Conservation (phyloP, 1,140 invertebrate species). For the Antheraea mylitta region DNA sequence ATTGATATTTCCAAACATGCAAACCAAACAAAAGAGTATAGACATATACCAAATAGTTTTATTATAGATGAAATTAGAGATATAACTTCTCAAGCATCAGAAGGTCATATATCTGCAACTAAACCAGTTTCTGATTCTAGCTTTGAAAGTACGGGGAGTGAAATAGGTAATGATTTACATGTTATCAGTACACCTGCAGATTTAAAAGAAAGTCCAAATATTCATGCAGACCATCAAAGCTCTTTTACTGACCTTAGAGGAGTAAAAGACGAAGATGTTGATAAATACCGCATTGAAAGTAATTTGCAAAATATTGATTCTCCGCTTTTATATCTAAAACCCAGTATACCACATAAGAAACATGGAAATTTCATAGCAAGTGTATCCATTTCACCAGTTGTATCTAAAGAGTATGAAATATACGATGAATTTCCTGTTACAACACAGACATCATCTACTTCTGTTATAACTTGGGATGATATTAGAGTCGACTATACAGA, state of each 20-base stretch:
- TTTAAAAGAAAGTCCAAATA: slow-evolving; percentile 30
- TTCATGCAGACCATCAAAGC: slow-evolving; percentile 46
- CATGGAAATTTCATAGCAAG: slow-evolving; percentile 53
- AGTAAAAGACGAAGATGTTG: slow-evolving; percentile 62
- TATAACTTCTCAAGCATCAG: slow-evolving; percentile 72
- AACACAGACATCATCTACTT: slow-evolving; percentile 29
- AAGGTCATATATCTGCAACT: slow-evolving; percentile 60
- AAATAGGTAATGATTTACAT: slow-evolving; percentile 57
- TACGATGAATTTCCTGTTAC: slow-evolving; percentile 63
- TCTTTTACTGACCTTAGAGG: slow-evolving; percentile 65
- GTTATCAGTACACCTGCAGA: slow-evolving; percentile 43
- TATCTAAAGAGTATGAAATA: slow-evolving; percentile 61
- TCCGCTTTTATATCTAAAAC: slow-evolving; percentile 73
- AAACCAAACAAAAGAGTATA: slow-evolving; percentile 57
- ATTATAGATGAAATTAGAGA: slow-evolving; percentile 55
- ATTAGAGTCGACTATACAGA: slow-evolving; percentile 48
- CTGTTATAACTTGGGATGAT: slow-evolving; percentile 42
- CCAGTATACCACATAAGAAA: slow-evolving; percentile 73
- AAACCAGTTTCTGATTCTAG: slow-evolving; percentile 59
- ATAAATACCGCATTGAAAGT: slow-evolving; percentile 66
- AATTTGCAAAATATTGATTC: slow-evolving; percentile 74
- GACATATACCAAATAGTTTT: slow-evolving; percentile 58
- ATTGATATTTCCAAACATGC: slow-evolving; percentile 59
- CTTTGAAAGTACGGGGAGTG: slow-evolving; percentile 65
- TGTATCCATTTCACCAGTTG: slow-evolving; percentile 35